Conservation (phyloP, 2,797 vertebrate genomes). For the Epinephelus malabaricus region DNA sequence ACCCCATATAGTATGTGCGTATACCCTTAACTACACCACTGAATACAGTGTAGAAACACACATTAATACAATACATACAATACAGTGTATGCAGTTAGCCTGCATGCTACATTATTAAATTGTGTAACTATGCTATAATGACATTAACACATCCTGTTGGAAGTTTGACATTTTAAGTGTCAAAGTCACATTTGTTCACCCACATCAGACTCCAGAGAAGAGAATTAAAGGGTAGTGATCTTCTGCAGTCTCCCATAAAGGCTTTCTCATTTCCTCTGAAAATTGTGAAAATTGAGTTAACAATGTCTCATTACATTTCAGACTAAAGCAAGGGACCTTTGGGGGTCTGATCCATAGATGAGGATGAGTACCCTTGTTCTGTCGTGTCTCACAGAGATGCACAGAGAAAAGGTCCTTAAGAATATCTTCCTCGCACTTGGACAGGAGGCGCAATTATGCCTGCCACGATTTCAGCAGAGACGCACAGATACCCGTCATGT, state of each 20-base stretch:
- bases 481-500: constrained; percentile 82
- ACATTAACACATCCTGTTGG: constrained; percentile 27
- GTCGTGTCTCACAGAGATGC: constrained; percentile 80
- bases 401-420: constrained; percentile 87
- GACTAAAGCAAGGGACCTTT: constrained; percentile 83
- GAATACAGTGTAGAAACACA: not conserved
- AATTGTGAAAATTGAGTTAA: constrained; percentile 84
- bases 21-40: not conserved
- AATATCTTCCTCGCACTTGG: constrained; percentile 86
- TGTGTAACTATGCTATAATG: constrained; percentile 7
- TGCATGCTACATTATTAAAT: not conserved
- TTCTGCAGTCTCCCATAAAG: constrained; percentile 47
- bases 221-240: constrained; percentile 64
- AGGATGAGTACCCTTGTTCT: constrained; percentile 85
- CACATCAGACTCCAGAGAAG: constrained; percentile 50
- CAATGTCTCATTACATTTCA: constrained; percentile 84
- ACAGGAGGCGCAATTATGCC: constrained; percentile 86
- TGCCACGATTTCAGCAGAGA: constrained; percentile 82
- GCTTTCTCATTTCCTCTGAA: constrained; percentile 74
- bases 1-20: no score
- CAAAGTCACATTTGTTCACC: constrained; percentile 59
- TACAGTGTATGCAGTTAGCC: not conserved
- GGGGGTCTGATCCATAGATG: constrained; percentile 80
- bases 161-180: constrained; percentile 59
- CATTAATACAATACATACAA: not conserved